Base-by-base conservation (phyloP, 2,797 vertebrate genomes). In the Sebastolobus alascanus region DNA sequence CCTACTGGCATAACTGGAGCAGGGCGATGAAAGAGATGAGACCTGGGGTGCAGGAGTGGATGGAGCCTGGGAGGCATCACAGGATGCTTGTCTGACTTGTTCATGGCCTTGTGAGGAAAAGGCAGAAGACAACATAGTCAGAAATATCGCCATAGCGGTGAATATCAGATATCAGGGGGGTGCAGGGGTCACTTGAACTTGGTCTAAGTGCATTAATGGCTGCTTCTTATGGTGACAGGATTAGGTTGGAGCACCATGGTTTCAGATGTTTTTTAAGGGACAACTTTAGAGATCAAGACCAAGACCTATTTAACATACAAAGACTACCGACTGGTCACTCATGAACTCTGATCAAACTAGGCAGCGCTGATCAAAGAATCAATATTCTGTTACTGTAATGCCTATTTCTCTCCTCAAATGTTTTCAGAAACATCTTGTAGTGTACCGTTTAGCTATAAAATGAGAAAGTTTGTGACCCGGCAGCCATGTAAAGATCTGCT, bases 21-120 rank as follows among this genome's bases (percentile, higher is more conserved):
- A 54, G 20, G 27, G 14, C 2, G 10, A 61, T 76, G 38, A 33
- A 54, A 66, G 55, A 56, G 54, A 25, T n/a, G 54, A 77, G 64
- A 16, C 12, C 54, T 27, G n/a, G 6, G 40, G 54, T 61, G 40
- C 16, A 8, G 72, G 38, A 76, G 13, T 50, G 54, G 68, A 68
- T 8, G 35, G 46, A 72, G 14, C 27, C 68, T 25, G 59, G 43
- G 40, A 46, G 68, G 56, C 68, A 61, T 46, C 64, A 16, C 29
- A 20, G 18, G 56, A 76, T 29, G 65, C 37, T 73, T 14, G 0
- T 73, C 68, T 79, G 74, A 60, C 27, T 73, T 73, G 43, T 86
- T 77, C 25, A 10, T 40, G 65, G 65, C 46, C 65, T 64, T 43
- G n/a, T 77, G 12, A 75, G 12, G 40, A 50, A 20, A 43, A 60